These are phyloP conservation scores for Nebria ingens DNA, from an alignment of 1,140 invertebrate genomes.

Conservation along the genomic window DNA sequence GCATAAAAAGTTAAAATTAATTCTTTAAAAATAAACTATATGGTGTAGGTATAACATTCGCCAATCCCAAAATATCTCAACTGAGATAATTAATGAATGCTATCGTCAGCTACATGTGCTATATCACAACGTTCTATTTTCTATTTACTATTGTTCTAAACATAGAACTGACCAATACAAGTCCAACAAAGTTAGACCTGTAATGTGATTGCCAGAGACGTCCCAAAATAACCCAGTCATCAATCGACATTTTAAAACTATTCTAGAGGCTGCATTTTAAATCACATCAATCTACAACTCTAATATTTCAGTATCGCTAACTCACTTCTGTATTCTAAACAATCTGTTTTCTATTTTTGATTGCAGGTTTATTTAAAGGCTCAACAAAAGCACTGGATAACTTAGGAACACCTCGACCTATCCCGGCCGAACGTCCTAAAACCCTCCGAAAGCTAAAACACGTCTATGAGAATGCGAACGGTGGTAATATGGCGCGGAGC, in stretches of 20 bases:
- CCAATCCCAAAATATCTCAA: background rate
- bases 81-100: background rate
- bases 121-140: background rate
- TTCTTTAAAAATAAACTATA: no score
- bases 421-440: constrained; percentile 58
- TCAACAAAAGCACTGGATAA: constrained; percentile 51
- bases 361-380: constrained; percentile 63
- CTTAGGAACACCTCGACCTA: constrained; percentile 40
- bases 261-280: no score
- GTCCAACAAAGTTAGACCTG: background rate
- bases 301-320: no score
- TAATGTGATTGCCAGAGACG: background rate
- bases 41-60: no score
- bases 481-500: constrained; percentile 31
- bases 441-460: constrained; percentile 58
- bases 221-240: background rate
- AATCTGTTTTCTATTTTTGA: constrained; percentile 24
- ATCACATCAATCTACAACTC: no score
- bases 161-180: background rate
- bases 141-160: background rate
- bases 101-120: background rate
- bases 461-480: constrained; percentile 42
- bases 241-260: background rate
- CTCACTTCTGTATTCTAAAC: no score
- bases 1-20: no score